Base-by-base conservation (phyloP, 2,888 invertebrate species). In the Nomada ruficornis region DNA sequence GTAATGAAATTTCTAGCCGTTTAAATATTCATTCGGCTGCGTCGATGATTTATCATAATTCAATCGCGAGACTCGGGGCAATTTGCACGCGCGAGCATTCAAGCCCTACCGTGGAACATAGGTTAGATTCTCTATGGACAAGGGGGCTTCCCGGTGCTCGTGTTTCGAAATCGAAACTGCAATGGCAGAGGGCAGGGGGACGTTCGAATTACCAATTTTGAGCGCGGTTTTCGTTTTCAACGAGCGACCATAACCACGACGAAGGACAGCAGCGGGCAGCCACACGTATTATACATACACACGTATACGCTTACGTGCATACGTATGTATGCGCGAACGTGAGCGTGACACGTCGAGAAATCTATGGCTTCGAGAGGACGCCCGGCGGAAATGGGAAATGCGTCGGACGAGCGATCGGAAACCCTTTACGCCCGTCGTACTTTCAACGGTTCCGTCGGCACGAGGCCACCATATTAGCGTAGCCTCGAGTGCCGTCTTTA, bases 401-500 rank as follows among this genome's bases (percentile, higher is more conserved):
- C 81, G 63, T 74, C 67, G 65, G 26, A 11, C 55, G 44, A 55
- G 60, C 55, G 74, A 80, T 77, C 73, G 67, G 70, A 82, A 75
- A 74, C 60, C 77, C 63, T 75, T 80, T 71, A 52, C 70, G 67
- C 29, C 18, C 18, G 57, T 47, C 44, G 72, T 57, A 79, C 60
- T 52, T 68, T 69, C 76, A 71, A 69, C 69, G 67, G 80, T 77
- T 74, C 74, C 84, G 86, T 81, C 82, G 82, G 84, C 67, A 77
- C 65, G 76, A 80, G 83, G 11, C 87, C 87, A 71, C 87, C 88
- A 86, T 87, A 70, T 88, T 86, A 87, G 83, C 77, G 78, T 83
- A 72, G 86, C 79, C 74, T 73, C 82, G 70, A 76, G 78, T 65
- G 36, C 15, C 77, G 83, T 65, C 81, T 83, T 74, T 87, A 87